Conservation (phyloP, 2,888 invertebrate genomes). For the Amphipyra tragopoginis region DNA sequence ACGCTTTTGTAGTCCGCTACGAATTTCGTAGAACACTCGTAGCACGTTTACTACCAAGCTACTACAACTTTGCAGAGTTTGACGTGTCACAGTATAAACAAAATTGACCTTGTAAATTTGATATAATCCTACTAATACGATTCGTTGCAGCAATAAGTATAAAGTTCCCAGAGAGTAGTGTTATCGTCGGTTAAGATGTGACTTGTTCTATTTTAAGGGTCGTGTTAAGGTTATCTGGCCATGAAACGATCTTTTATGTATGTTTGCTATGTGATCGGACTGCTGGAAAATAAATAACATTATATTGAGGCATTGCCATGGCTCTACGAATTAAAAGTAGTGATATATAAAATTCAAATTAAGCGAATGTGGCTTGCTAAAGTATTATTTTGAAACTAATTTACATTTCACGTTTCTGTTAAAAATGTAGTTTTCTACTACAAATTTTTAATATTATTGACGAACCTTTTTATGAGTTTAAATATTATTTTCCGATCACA, state of each 20-base stretch:
- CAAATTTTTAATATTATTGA: no score
- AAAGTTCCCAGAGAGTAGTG: conserved; percentile 60
- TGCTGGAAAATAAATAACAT: conserved; percentile 26
- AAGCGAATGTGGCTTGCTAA: no score
- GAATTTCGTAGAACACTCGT: conserved; percentile 24
- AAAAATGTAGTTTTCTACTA: no score
- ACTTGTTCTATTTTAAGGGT: conserved; percentile 53
- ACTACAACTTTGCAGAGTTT: conserved; percentile 9
- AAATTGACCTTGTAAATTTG: conserved; percentile 57
- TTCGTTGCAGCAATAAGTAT: conserved; percentile 66
- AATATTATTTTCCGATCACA: conserved; percentile 35
- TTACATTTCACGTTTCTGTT: neutral
- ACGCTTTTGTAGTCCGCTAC: conserved; percentile 29
- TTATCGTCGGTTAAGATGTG: conserved; percentile 54
- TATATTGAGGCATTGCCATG: neutral
- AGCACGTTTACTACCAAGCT: conserved; percentile 17
- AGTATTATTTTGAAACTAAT: neutral
- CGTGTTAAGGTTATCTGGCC: conserved; percentile 43
- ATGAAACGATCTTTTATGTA: conserved; percentile 50
- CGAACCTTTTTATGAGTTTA: neutral
- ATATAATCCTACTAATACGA: conserved; percentile 60
- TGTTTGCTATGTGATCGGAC: conserved; percentile 51
- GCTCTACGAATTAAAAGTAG: neutral
- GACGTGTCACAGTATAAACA: conserved; percentile 27
- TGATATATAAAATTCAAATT: neutral